These are phyloP conservation scores for Palythoa grandiflora DNA, from an alignment of 92 coral and sea anemone genomes.

Conservation along the genomic window DNA sequence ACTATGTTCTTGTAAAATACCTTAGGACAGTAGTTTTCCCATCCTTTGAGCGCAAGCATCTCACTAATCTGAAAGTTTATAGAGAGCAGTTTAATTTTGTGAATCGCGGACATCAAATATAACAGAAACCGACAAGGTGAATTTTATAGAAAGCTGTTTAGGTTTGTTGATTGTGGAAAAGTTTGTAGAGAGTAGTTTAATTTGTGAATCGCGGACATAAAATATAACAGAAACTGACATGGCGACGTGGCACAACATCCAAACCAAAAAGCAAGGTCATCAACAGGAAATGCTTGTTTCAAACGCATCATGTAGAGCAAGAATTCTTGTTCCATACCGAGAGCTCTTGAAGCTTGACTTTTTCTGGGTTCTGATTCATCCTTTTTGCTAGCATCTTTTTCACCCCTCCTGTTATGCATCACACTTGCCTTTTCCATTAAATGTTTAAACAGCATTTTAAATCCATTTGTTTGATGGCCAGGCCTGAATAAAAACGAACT, in stretches of 20 bases:
- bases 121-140: too few relatives aligned
- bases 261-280: slow-evolving; percentile 10
- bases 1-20: too few relatives aligned
- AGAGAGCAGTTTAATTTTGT: too few relatives aligned
- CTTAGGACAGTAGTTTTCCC: too few relatives aligned
- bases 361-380: background rate
- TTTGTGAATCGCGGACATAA: too few relatives aligned
- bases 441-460: slow-evolving; percentile 3
- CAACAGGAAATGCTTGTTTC: background rate
- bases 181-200: too few relatives aligned
- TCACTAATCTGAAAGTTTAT: too few relatives aligned
- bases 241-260: background rate
- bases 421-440: background rate
- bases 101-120: too few relatives aligned
- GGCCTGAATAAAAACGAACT: slow-evolving; percentile 29
- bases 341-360: background rate
- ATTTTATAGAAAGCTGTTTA: too few relatives aligned
- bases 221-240: too few relatives aligned
- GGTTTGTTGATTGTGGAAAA: too few relatives aligned
- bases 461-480: slow-evolving; percentile 25
- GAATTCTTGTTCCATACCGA: background rate
- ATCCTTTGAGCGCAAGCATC: too few relatives aligned
- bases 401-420: slow-evolving; percentile 14
- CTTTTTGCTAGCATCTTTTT: slow-evolving; percentile 24
- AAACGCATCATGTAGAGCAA: slow-evolving; percentile 1